Base-by-base conservation (phyloP, 2,113 vertebrate species). In the Coptodon bakossiorum region DNA sequence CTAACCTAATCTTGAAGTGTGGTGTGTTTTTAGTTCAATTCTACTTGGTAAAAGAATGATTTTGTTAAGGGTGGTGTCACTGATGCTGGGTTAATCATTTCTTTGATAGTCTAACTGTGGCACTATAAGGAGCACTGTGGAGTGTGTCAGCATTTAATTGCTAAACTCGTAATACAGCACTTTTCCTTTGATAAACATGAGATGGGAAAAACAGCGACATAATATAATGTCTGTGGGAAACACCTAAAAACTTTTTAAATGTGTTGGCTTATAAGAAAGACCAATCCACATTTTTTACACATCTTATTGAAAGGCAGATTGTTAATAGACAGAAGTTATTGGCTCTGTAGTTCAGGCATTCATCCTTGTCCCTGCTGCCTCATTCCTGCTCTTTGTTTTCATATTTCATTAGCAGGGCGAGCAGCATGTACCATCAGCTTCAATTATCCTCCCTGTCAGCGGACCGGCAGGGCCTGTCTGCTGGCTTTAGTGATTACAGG, bases 401-500 rank as follows among this genome's bases (percentile, higher is more conserved):
- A 94, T 94, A 94, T 94, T 94, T 93, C 91, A 92, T 95, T 90
- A 93, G 89, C 57, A 2, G 83, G 48, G 50, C 43, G 50, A 52
- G 86, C 88, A 82, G 90, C 93, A 81, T 93, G 89, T 90, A 86
- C 87, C 90, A 87, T 95, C 95, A 95, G 79, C 87, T 93, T 92
- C 89, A 89, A 94, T 95, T 94, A 93, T 94, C 81, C 54, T 87
- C 85, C 83, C 89, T 91, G 94, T 93, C 94, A 93, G 86, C 29
- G 17, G 27, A 87, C 73, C 53, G 82, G 45, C 90, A 43, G 81
- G 16, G 73, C 54, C 85, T 93, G 92, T 94, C 94, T 94, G 88
- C 91, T 94, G 89, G 84, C 89, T 89, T 92, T 93, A 93, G 92
- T 94, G 93, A 93, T 95, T 94, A 92, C 93, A 93, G 91, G 91